Evolutionary conservation across 2,113 vertebrate species (phyloP), one percentile per base, ranked within the genome.

Genomic region (Egretta garzetta): DNA sequence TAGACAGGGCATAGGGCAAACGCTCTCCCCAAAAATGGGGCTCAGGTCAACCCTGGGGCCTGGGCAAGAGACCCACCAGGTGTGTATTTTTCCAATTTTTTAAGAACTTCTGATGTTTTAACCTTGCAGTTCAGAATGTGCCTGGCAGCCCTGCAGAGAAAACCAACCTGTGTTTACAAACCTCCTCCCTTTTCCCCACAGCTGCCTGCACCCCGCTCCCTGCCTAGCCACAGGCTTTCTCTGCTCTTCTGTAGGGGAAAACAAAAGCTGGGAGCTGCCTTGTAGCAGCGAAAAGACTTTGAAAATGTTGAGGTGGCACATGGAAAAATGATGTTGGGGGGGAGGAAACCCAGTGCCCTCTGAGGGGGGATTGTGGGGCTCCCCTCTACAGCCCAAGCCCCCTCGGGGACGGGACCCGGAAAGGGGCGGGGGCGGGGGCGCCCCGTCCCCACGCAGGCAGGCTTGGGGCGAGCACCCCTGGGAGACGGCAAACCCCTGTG

Each of bases 331-430:
- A 9, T n/a, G 3, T 4, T 26, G 41, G 32, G 27, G n/a, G 7
- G 11, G 32, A 39, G 30, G 13, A 35, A 63, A 47, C 5, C 17
- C 49, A 13, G 9, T 9, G 14, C 8, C 47, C 68, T 24, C 4
- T 0, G 6, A 22, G 0, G 0, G 5, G 22, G 22, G 3, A 1
- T 9, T 39, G 7, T 27, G 47, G 52, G 50, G 30, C 5, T 22
- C 22, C 33, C 37, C 19, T 1, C 30, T 10, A 4, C 52, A 52
- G 43, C 30, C 58, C n/a, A 7, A 55, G 23, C 16, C 8, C 8
- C 47, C 47, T 15, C 2, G 28, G 4, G 2, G 72, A 24, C 22
- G 28, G 68, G 16, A 21, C 9, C 14, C 1, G n/a, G n/a, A n/a
- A n/a, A n/a, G n/a, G 76, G 41, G 45, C 23, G 20, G 53, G 3